Evolutionary conservation across 2,113 vertebrate genomes (phyloP).

Genomic region (Ahaetulla prasina): DNA sequence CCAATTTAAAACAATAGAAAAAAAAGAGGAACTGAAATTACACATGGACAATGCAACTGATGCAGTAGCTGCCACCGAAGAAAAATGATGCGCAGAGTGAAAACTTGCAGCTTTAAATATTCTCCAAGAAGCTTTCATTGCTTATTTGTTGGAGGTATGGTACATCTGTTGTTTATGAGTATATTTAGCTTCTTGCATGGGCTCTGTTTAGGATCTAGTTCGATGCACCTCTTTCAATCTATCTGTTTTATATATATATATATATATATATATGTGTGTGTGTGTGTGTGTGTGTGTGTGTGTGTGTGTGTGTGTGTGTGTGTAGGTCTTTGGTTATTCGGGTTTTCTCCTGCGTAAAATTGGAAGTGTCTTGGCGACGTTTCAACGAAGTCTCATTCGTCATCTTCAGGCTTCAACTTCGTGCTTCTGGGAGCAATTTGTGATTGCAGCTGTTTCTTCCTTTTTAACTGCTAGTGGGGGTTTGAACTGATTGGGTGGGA

Average conservation of each 20-base stretch:
- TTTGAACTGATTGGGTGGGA: too few species aligned
- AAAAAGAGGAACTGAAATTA: constrained; percentile 3
- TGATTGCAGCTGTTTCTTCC: too few species aligned
- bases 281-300: too few species aligned
- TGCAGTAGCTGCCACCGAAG: constrained; percentile 26
- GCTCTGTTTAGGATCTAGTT: constrained; percentile 10
- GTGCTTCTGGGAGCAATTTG: too few species aligned
- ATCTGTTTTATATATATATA: neutral
- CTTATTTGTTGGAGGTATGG: constrained; percentile 36
- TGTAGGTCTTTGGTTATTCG: too few species aligned
- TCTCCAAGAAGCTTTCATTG: constrained; percentile 33
- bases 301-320: too few species aligned
- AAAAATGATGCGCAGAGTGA: constrained; percentile 18
- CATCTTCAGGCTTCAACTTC: too few species aligned
- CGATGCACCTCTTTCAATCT: constrained; percentile 31
- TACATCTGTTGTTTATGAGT: neutral
- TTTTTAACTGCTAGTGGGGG: too few species aligned
- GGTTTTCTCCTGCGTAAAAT: too few species aligned
- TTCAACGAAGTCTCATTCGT: too few species aligned
- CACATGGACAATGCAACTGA: constrained; percentile 25
- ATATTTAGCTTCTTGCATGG: constrained; percentile 31
- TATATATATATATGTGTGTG: neutral
- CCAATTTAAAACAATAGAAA: constrained; percentile 11
- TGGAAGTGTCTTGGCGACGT: too few species aligned
- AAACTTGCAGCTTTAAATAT: neutral